Evolutionary conservation across 2,797 vertebrate species (phyloP).

Genomic region (Monodelphis domestica): DNA sequence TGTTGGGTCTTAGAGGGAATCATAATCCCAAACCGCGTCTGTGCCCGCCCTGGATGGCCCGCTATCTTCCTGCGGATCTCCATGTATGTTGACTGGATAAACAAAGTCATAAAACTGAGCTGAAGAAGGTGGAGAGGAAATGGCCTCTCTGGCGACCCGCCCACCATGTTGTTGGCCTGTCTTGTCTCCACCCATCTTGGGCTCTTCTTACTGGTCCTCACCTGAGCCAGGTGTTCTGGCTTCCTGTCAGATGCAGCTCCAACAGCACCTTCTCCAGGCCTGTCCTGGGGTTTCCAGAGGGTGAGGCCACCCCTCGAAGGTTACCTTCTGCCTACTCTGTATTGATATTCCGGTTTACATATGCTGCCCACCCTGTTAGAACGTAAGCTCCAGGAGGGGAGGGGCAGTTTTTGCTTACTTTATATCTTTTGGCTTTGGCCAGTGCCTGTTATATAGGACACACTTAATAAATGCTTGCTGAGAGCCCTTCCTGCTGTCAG

Average conservation of each 20-base stretch:
- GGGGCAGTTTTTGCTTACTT: background rate
- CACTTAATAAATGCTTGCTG: background rate
- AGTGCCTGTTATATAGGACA: background rate
- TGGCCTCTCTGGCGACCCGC: rapidly evolving
- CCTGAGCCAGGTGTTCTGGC: background rate
- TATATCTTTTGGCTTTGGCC: background rate
- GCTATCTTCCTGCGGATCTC: slow-evolving; percentile 95
- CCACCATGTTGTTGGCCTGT: background rate
- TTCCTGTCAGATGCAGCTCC: background rate
- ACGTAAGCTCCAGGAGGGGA: background rate
- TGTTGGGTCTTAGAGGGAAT: slow-evolving; percentile 98
- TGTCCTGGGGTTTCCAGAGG: background rate
- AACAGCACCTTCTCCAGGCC: background rate
- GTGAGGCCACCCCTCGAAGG: background rate
- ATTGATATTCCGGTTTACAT: background rate
- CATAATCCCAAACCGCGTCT: slow-evolving; percentile 95
- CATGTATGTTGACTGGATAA: slow-evolving; percentile 96
- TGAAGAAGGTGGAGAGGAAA: slow-evolving; percentile 73
- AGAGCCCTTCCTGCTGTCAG: background rate
- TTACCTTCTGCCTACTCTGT: background rate
- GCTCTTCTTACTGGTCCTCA: slow-evolving; percentile 32
- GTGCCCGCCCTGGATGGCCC: slow-evolving; percentile 91
- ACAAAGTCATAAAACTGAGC: slow-evolving; percentile 95
- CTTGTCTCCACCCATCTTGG: background rate
- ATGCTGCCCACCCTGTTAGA: background rate